Percentiles rank a stretch among this genome's conserved stretches.
These are phyloP conservation scores for Sylvicapra grimmia DNA, from an alignment of 2,113 vertebrate genomes.

Conservation along the genomic window DNA sequence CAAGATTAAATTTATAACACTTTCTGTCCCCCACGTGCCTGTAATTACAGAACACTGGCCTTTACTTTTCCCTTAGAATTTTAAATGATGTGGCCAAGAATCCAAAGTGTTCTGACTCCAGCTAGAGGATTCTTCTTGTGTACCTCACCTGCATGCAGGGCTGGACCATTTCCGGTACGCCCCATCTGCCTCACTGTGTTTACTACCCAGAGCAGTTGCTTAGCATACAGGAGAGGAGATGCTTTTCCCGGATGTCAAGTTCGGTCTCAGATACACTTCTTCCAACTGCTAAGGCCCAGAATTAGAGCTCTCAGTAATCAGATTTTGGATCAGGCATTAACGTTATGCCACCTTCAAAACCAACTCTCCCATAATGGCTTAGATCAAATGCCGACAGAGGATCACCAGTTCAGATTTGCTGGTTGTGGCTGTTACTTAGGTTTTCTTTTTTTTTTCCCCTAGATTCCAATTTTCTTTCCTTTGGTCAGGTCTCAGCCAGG, in stretches of 20 bases:
- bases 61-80: background rate
- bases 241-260: background rate
- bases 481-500: background rate
- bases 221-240: background rate
- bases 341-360: background rate
- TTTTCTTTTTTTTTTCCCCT: background rate
- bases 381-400: background rate
- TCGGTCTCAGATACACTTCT: background rate
- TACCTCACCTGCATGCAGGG: background rate
- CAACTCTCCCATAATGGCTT: background rate
- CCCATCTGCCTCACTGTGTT: background rate
- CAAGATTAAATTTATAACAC: background rate
- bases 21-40: background rate
- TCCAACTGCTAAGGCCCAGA: background rate
- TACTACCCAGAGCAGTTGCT: background rate
- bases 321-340: background rate
- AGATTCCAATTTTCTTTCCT: background rate
- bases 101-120: background rate
- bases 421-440: background rate
- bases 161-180: rapidly evolving
- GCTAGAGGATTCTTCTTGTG: background rate
- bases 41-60: background rate
- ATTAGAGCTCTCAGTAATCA: background rate
- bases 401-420: background rate
- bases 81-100: background rate